phyloP scores from a whole-genome alignment of 64 coral and sea anemone species.

The Montipora sp. region DNA sequence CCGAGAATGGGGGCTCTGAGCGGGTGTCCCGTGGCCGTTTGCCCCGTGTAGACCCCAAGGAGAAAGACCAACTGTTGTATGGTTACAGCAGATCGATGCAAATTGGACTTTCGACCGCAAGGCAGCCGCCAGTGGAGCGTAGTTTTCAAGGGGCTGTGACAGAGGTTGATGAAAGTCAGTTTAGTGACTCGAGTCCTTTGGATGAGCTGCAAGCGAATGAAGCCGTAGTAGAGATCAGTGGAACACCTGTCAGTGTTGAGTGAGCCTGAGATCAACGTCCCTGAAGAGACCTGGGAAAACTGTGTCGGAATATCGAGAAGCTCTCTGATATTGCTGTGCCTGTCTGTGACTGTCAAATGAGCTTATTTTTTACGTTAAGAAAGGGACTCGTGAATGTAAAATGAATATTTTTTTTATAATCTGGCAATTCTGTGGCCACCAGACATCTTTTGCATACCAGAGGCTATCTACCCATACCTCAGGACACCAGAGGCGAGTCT shows the following conservation, averaged over 20 bases:
- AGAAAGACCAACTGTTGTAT: constrained; percentile 78
- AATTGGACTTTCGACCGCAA: not conserved
- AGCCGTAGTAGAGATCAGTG: constrained; percentile 39
- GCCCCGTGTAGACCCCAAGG: constrained; percentile 62
- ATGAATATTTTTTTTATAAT: too few species aligned
- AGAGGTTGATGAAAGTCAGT: constrained; percentile 26
- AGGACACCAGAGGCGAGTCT: too few species aligned
- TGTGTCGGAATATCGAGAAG: not conserved
- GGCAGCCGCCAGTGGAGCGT: not conserved
- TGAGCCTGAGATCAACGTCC: not conserved
- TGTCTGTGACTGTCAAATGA: not conserved
- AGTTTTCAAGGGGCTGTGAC: constrained; percentile 27
- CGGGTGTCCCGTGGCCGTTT: constrained; percentile 11
- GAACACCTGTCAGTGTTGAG: constrained; percentile 11
- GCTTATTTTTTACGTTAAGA: too few species aligned
- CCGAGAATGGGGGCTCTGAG: not conserved
- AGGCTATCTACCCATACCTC: too few species aligned
- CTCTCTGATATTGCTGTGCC: not conserved
- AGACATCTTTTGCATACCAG: too few species aligned
- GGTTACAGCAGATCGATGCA: constrained; percentile 48
- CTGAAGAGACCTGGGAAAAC: not conserved
- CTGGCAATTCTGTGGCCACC: too few species aligned
- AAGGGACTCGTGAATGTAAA: too few species aligned
- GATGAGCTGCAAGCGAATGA: constrained; percentile 61
- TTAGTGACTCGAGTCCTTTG: constrained; percentile 18